Evolutionary conservation across 2,797 vertebrate genomes (phyloP).

Genomic region (Thaleichthys pacificus): DNA sequence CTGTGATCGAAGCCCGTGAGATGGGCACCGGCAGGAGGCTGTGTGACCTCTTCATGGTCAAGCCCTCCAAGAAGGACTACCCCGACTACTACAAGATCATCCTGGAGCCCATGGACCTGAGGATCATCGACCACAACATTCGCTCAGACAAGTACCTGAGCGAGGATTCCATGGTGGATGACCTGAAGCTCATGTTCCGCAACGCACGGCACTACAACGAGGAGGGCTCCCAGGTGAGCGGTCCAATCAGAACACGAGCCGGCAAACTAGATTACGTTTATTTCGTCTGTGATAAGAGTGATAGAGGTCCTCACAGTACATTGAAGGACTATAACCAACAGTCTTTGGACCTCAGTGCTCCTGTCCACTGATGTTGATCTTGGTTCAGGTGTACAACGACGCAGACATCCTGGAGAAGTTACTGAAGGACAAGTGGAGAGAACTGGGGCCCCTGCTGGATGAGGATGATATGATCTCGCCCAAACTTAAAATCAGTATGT

Average conservation of each 20-base stretch:
- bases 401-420: conserved; percentile 94
- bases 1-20: conserved; percentile 89
- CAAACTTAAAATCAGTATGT: conserved; percentile 95
- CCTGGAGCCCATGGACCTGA: conserved; percentile 96
- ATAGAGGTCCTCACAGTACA: no score
- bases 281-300: not conserved
- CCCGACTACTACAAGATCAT: conserved; percentile 99
- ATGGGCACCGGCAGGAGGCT: conserved; percentile 84
- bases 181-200: conserved; percentile 97
- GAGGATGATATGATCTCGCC: conserved; percentile 94
- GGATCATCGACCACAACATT: conserved; percentile 94
- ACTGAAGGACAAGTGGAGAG: conserved; percentile 90
- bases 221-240: conserved; percentile 92
- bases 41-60: conserved; percentile 97
- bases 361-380: conserved; percentile 1
- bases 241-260: not conserved
- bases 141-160: conserved; percentile 90
- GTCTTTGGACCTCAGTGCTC: not conserved
- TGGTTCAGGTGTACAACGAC: conserved; percentile 92
- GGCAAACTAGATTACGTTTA: no score
- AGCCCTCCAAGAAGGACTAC: conserved; percentile 98
- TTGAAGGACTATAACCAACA: not conserved
- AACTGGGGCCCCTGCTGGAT: conserved; percentile 88
- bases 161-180: conserved; percentile 92
- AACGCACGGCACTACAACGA: conserved; percentile 98